Percentiles rank a stretch among this genome's conserved stretches.
Evolutionary conservation across 2,888 invertebrate genomes (phyloP).

Genomic region (Nemapogon koenigi): DNA sequence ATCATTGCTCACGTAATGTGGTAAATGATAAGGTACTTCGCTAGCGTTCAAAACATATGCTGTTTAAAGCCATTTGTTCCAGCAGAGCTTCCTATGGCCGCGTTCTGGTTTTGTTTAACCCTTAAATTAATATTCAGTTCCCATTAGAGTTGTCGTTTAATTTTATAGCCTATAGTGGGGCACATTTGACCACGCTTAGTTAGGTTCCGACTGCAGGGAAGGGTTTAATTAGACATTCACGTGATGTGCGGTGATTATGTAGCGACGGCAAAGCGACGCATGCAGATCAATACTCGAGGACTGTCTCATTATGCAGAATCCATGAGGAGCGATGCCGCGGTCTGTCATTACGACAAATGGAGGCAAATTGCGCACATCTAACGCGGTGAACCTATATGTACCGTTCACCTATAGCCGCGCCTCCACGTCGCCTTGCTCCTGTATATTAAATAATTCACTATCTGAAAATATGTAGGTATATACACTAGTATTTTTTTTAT

Average conservation of each 20-base stretch:
- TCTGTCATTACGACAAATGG: constrained; percentile 61
- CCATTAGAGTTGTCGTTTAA: no score
- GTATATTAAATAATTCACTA: no score
- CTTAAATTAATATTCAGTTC: constrained; percentile 24
- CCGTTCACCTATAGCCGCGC: constrained; percentile 15
- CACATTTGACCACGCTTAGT: no score
- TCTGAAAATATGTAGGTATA: no score
- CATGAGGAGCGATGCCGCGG: constrained; percentile 32
- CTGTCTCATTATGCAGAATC: constrained; percentile 58
- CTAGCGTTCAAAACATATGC: constrained; percentile 60
- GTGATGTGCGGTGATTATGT: constrained; percentile 3
- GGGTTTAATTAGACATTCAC: background rate
- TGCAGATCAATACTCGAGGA: constrained; percentile 43
- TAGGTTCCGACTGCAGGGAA: background rate
- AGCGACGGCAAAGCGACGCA: constrained; percentile 3
- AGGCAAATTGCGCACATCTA: constrained; percentile 60
- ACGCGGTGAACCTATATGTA: constrained; percentile 35
- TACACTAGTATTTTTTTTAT: no score
- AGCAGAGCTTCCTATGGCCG: constrained; percentile 26
- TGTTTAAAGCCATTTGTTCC: constrained; percentile 57
- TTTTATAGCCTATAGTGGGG: no score
- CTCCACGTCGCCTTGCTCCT: constrained; percentile 1
- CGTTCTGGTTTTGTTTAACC: constrained; percentile 25
- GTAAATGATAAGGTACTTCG: constrained; percentile 61
- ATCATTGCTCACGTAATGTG: constrained; percentile 59